Conservation (phyloP, 2,113 vertebrate species). For the Asarcornis scutulata region DNA sequence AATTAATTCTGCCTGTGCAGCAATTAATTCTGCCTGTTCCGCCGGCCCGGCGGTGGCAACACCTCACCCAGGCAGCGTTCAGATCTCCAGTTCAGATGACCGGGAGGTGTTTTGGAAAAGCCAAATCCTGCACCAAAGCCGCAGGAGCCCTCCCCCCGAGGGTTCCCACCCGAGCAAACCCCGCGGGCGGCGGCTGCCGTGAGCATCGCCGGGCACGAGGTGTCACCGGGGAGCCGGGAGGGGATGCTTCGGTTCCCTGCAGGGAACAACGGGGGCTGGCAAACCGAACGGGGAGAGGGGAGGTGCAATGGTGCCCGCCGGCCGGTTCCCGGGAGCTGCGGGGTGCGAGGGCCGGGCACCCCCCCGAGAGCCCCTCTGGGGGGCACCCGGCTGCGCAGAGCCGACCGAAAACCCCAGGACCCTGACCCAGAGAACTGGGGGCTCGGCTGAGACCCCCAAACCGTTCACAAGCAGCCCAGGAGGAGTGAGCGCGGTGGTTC, state of each 20-base stretch:
- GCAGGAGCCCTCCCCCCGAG: neutral
- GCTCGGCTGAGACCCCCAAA: neutral
- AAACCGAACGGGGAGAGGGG: fast-evolving
- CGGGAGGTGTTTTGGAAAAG: neutral
- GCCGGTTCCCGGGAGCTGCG: fast-evolving
- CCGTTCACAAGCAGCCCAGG: fast-evolving
- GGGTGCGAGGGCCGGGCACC: neutral
- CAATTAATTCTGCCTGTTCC: neutral
- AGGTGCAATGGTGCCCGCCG: neutral
- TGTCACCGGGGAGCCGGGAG: neutral
- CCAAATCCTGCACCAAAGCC: neutral
- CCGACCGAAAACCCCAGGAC: neutral
- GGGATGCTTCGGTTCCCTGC: neutral
- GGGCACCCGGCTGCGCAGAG: neutral
- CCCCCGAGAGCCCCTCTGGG: no score
- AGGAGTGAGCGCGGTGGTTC: neutral
- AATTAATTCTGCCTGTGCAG: neutral
- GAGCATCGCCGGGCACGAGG: neutral
- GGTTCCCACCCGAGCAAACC: neutral
- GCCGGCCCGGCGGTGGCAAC: neutral
- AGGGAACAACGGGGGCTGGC: neutral
- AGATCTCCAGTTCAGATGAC: neutral
- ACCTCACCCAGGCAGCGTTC: neutral
- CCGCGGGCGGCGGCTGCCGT: neutral
- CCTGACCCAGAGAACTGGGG: fast-evolving